These are phyloP conservation scores for Himalopsyche phryganea DNA, from an alignment of 1,140 invertebrate genomes.

Conservation along the genomic window DNA sequence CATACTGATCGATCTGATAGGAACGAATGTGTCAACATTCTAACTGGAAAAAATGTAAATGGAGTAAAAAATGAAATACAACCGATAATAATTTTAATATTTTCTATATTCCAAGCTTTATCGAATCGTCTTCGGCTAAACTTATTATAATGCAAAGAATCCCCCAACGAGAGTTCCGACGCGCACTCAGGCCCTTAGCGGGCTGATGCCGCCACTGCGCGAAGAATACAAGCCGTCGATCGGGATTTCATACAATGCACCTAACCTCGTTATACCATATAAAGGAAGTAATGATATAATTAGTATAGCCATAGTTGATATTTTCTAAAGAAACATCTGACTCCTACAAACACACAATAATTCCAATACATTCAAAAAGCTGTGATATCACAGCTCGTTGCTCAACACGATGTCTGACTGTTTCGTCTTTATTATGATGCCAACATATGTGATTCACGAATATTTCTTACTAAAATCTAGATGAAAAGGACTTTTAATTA, in stretches of 20 bases:
- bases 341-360: conserved; percentile 3
- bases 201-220: neutral
- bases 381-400: conserved; percentile 10
- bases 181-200: neutral
- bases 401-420: conserved; percentile 17
- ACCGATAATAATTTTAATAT: conserved; percentile 1
- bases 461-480: conserved; percentile 12
- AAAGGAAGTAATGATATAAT: neutral
- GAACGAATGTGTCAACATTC: conserved; percentile 1
- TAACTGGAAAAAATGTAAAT: conserved; percentile 2
- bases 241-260: neutral
- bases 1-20: neutral
- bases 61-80: neutral
- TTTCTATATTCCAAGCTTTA: neutral
- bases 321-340: neutral
- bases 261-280: neutral
- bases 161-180: no score
- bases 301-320: conserved; percentile 1
- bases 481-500: conserved; percentile 3
- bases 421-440: conserved; percentile 17
- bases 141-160: no score
- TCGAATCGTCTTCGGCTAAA: no score
- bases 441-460: conserved; percentile 12
- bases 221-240: neutral
- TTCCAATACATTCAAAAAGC: conserved; percentile 1